These are phyloP conservation scores for Lipophrys pholis DNA, from an alignment of 2,113 vertebrate genomes.

Conservation along the genomic window DNA sequence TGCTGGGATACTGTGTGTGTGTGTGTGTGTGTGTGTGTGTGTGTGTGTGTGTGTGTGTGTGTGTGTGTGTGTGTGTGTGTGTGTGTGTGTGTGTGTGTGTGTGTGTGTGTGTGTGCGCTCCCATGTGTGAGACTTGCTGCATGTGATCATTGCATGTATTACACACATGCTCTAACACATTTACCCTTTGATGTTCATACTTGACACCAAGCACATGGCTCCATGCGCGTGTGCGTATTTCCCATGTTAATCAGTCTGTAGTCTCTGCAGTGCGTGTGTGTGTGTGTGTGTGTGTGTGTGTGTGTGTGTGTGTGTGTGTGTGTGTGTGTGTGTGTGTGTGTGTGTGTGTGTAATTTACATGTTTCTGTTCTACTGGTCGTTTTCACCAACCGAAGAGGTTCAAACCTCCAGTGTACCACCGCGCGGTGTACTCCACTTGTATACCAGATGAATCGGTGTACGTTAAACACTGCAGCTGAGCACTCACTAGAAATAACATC, in stretches of 20 bases:
- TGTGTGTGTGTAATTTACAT: constrained; percentile 1
- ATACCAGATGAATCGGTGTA: no score
- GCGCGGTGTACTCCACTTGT: no score
- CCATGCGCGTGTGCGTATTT: constrained; percentile 3
- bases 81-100: background rate
- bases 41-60: background rate
- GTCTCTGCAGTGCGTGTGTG: no score
- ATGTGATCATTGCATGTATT: constrained; percentile 19
- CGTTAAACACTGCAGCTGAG: no score
- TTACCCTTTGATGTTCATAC: constrained; percentile 20
- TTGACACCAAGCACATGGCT: constrained; percentile 16
- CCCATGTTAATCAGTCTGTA: no score
- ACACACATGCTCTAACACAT: background rate
- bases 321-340: background rate
- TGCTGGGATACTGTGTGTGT: constrained; percentile 9
- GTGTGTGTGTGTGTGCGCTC: background rate
- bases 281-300: no score
- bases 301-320: no score
- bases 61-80: background rate
- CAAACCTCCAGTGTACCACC: no score
- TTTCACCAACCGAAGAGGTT: no score
- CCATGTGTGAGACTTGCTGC: background rate
- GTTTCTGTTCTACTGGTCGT: background rate
- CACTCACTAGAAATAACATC: no score
- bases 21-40: constrained; percentile 20